Evolutionary conservation across 2,888 invertebrate species (phyloP).

Genomic region (Amblyjoppa fuscipennis): DNA sequence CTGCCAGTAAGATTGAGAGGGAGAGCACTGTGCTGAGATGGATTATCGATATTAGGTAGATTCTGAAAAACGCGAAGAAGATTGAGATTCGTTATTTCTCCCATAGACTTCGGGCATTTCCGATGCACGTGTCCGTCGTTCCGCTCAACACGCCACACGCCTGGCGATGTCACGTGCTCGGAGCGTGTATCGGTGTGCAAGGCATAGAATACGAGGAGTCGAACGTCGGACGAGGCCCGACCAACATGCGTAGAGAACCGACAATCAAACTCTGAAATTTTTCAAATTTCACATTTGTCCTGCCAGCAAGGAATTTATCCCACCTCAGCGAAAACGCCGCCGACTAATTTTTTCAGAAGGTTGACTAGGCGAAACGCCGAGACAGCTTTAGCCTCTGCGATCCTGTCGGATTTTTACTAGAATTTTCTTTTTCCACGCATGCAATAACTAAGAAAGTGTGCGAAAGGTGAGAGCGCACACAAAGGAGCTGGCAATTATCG

Average conservation of each 20-base stretch:
- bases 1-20: neutral
- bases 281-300: neutral
- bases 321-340: neutral
- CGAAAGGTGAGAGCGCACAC: neutral
- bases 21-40: neutral
- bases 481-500: neutral
- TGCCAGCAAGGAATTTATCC: neutral
- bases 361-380: too few relatives aligned
- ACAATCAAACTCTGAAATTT: neutral
- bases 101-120: neutral
- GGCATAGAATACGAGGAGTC: neutral
- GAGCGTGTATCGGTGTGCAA: neutral
- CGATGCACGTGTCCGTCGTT: conserved; percentile 7
- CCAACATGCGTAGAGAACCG: neutral
- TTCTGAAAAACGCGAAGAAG: neutral
- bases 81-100: neutral
- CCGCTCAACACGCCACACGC: conserved; percentile 2
- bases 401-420: neutral
- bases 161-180: neutral
- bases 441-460: neutral
- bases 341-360: neutral
- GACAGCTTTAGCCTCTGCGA: neutral
- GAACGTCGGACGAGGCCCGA: neutral
- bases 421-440: neutral
- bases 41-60: conserved; percentile 2